A percentile compares a stretch with the other conserved stretches of the same genome.
These are phyloP conservation scores for Drosophila orena DNA, from an alignment of 1,140 invertebrate genomes.

Conservation along the genomic window DNA sequence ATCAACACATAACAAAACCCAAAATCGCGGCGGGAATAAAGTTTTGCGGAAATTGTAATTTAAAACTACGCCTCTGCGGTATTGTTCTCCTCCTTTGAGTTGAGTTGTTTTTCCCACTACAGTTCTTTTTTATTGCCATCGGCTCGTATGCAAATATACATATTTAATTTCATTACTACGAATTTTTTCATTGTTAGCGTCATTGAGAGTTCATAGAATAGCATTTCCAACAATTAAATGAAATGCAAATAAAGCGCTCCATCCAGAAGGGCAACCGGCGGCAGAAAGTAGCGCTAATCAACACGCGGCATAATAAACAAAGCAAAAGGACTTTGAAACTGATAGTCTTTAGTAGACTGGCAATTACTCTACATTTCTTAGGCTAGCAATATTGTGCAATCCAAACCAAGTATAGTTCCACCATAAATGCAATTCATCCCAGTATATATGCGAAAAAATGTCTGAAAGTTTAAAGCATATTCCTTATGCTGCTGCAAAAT, in stretches of 20 bases:
- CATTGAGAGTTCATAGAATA: conserved; percentile 50
- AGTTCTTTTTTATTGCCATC: conserved; percentile 7
- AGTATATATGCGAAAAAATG: not conserved
- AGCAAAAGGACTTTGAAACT: conserved; percentile 3
- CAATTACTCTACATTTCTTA: not conserved
- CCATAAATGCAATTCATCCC: too few relatives aligned
- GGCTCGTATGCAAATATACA: conserved; percentile 51
- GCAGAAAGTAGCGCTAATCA: conserved; percentile 49
- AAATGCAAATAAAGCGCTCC: conserved; percentile 46
- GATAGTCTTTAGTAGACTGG: not conserved
- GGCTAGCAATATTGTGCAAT: not conserved
- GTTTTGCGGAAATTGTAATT: conserved; percentile 74
- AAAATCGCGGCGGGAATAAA: conserved; percentile 49
- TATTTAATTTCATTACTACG: conserved; percentile 72
- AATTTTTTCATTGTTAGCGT: conserved; percentile 41
- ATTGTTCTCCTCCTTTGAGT: conserved; percentile 15
- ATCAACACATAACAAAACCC: conserved; percentile 47
- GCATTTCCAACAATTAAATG: conserved; percentile 53
- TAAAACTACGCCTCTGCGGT: conserved; percentile 54
- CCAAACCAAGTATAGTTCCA: too few relatives aligned
- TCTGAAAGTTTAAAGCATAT: not conserved
- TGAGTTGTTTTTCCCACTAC: conserved; percentile 1
- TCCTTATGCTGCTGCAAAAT: not conserved
- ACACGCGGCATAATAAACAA: conserved; percentile 43
- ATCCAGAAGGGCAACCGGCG: not conserved